Evolutionary conservation across 1,140 invertebrate genomes (phyloP), one percentile per base, ranked within the genome.

Genomic region (Leptinotarsa lineolata): DNA sequence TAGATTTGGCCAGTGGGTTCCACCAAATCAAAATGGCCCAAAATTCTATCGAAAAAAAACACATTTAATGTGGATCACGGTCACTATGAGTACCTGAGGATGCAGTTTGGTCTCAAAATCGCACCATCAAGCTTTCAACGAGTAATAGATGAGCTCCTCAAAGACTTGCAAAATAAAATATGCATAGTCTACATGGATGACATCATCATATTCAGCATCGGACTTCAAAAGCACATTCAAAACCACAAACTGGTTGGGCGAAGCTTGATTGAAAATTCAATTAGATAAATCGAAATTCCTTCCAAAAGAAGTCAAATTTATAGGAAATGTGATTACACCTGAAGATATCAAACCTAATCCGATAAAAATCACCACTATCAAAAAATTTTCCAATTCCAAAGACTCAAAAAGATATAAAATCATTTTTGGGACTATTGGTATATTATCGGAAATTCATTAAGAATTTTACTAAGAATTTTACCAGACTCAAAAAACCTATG

Each of bases 181-280:
- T 83, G 77, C 64, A 58, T 80, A 11, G 81, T 80, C 11, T 86
- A 83, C 73, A 61, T 85, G 48, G 85, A 86, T 70, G 84, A 86
- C 58, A 78, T 79, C 24, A 72, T 80, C 13, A 68, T 80, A 0
- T 80, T 74, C 24, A 64, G 44, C 12, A 72, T 48, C 46, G 44
- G 54, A 6, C 58, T 74, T 0, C 60, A 71, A 24, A 13, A 46
- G 13, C 45, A 46, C 5, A 46, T 46, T 13, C 45, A 46, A 46
- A 46, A 46, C 45, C 13, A 5, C 45, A 13, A 65, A 46, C 45
- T 13, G 24, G 63, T 65, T 24, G n/a, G 12, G 63, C 15, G 24
- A 21, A 24, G 63, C 63, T n/a, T 4, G 63, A 46, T 20, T 68
- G 24, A 68, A 54, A 68, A 30, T 30, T 66, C 22, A n/a, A 39